Evolutionary conservation across 2,113 vertebrate species (phyloP).

Genomic region (Mormoops blainvillei): DNA sequence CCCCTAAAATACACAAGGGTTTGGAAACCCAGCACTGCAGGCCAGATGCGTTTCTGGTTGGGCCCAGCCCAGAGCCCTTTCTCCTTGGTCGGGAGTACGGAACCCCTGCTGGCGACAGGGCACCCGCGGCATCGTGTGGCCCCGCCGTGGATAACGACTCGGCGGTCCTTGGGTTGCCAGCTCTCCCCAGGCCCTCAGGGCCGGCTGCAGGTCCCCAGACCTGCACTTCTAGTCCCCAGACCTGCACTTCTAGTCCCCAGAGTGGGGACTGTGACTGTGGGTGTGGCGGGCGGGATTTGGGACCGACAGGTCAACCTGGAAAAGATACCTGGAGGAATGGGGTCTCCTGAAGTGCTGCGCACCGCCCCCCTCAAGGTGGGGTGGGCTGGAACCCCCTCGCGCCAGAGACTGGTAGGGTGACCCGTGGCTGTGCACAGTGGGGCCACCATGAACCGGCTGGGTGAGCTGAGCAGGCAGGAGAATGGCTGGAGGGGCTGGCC

Average conservation of each 20-base stretch:
- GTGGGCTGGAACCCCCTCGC: not conserved
- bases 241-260: not conserved
- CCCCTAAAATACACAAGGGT: slow-evolving; percentile 60
- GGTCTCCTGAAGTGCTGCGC: not conserved
- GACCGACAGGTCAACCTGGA: not conserved
- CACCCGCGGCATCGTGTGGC: not conserved
- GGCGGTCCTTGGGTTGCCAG: fast-evolving
- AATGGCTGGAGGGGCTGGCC: too few species aligned
- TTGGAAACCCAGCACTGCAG: slow-evolving; percentile 18
- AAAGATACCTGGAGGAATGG: not conserved
- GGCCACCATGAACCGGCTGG: fast-evolving
- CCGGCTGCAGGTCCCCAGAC: too few species aligned
- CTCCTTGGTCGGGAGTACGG: slow-evolving; percentile 15
- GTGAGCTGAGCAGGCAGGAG: not conserved
- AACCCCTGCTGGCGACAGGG: not conserved
- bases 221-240: not conserved
- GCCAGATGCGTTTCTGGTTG: slow-evolving; percentile 77
- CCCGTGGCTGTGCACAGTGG: not conserved
- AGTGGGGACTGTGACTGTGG: not conserved
- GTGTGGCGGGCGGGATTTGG: fast-evolving
- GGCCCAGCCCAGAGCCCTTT: slow-evolving; percentile 64
- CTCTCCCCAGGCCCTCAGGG: not conserved
- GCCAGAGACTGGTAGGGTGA: not conserved
- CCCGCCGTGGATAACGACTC: not conserved
- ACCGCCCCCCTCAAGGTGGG: too few species aligned